phyloP scores from a whole-genome alignment of 2,113 vertebrate genomes.

The Solenodon paradoxus region DNA sequence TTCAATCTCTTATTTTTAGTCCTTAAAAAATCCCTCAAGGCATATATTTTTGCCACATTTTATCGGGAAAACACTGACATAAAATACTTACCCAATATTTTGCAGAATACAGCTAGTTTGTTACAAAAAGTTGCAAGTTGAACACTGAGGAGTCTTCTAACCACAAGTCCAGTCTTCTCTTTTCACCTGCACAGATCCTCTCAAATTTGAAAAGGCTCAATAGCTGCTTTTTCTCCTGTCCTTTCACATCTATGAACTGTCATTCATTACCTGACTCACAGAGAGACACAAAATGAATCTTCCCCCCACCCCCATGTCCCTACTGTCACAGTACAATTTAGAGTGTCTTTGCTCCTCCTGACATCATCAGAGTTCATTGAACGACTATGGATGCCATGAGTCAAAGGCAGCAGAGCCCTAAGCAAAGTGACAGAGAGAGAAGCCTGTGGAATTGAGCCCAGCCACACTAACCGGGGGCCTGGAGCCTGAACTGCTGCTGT shows the following conservation, averaged over 20 bases:
- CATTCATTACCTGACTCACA: background rate
- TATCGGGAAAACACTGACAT: background rate
- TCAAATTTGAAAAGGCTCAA: background rate
- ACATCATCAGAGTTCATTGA: background rate
- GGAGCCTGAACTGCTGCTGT: background rate
- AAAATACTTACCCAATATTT: background rate
- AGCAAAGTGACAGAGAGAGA: background rate
- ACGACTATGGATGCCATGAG: background rate
- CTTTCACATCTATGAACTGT: background rate
- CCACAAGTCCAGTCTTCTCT: background rate
- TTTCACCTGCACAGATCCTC: background rate
- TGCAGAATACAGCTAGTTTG: background rate
- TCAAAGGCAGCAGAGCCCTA: background rate
- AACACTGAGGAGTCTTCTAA: background rate
- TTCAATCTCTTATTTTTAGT: background rate
- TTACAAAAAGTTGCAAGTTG: background rate
- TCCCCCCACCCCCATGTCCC: background rate
- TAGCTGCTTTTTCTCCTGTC: background rate
- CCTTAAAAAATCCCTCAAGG: background rate
- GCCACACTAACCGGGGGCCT: rapidly evolving
- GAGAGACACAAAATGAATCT: background rate
- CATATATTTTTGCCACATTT: background rate
- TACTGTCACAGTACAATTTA: background rate
- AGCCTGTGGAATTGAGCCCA: rapidly evolving
- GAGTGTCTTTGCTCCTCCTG: background rate